Evolutionary conservation across 2,113 vertebrate species (phyloP).

Genomic region (Sinocyclocheilus anshuiensis): DNA sequence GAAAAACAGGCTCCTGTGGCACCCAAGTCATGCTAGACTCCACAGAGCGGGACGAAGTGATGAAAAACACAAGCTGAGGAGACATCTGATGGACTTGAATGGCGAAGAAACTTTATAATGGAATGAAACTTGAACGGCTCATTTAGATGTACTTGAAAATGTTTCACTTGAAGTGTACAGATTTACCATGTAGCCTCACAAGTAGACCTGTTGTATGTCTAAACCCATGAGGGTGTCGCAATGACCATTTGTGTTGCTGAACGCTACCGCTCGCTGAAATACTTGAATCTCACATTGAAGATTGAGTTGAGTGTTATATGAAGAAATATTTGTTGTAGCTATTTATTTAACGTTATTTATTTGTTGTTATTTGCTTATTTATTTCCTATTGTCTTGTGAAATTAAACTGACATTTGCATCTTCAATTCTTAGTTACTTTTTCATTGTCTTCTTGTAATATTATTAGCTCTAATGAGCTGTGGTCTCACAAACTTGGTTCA

Average conservation of each 20-base stretch:
- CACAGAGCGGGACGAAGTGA: neutral
- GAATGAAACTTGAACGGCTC: slow-evolving; percentile 64
- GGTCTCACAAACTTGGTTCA: neutral
- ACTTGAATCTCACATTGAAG: slow-evolving; percentile 60
- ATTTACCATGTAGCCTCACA: slow-evolving; percentile 8
- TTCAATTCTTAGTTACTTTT: slow-evolving; percentile 22
- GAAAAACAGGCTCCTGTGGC: neutral
- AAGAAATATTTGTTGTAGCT: slow-evolving; percentile 43
- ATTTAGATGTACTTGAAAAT: slow-evolving; percentile 50
- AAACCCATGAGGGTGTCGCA: slow-evolving; percentile 16
- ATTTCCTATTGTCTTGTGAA: slow-evolving; percentile 57
- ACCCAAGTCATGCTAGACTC: neutral
- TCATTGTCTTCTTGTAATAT: neutral
- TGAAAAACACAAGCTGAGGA: slow-evolving; percentile 14
- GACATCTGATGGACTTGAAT: slow-evolving; percentile 45
- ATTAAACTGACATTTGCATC: slow-evolving; percentile 35
- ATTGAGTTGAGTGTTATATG: slow-evolving; percentile 29
- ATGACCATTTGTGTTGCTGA: slow-evolving; percentile 38
- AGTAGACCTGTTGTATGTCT: slow-evolving; percentile 14
- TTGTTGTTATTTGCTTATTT: slow-evolving; percentile 60
- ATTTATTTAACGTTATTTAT: slow-evolving; percentile 53
- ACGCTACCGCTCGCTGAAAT: slow-evolving; percentile 33
- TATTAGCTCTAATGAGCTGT: neutral
- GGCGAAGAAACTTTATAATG: neutral
- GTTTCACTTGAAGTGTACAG: slow-evolving; percentile 37